phyloP scores from a whole-genome alignment of 2,113 vertebrate genomes.

The Sinocyclocheilus grahami region DNA sequence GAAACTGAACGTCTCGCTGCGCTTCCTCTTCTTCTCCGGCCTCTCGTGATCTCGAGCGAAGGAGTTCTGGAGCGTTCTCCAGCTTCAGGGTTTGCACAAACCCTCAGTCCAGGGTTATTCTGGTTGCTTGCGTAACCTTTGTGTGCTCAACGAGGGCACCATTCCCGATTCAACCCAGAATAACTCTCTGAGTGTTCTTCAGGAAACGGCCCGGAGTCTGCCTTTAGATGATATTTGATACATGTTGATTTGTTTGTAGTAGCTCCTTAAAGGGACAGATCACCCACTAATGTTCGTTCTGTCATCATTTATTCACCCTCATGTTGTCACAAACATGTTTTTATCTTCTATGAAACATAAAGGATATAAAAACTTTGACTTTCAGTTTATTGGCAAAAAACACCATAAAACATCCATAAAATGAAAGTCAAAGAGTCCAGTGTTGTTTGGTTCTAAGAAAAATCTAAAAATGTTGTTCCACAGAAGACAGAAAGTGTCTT shows the following conservation, averaged over 20 bases:
- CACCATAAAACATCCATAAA: not conserved
- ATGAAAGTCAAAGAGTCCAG: not conserved
- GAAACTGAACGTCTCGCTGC: not conserved
- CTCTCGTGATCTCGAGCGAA: not conserved
- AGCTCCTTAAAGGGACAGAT: not conserved
- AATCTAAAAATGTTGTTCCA: not conserved
- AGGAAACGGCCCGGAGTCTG: not conserved
- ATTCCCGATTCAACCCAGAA: conserved; percentile 55
- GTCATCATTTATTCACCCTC: not conserved
- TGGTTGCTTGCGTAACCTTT: conserved; percentile 44
- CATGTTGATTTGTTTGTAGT: too few relatives aligned
- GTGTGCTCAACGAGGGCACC: conserved; percentile 4
- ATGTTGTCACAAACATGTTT: not conserved
- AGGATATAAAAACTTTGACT: not conserved
- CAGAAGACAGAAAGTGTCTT: not conserved
- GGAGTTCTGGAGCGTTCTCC: not conserved
- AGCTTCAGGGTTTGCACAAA: not conserved
- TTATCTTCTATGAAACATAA: not conserved
- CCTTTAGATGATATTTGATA: not conserved
- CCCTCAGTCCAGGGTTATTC: conserved; percentile 42
- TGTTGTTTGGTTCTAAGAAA: not conserved
- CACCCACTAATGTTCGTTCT: not conserved
- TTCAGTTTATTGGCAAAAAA: not conserved
- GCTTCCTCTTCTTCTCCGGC: not conserved
- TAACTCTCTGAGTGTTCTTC: conserved; percentile 44